Evolutionary conservation across 2,797 vertebrate genomes (phyloP), one percentile per base, ranked within the genome.

Genomic region (Rousettus madagascariensis): DNA sequence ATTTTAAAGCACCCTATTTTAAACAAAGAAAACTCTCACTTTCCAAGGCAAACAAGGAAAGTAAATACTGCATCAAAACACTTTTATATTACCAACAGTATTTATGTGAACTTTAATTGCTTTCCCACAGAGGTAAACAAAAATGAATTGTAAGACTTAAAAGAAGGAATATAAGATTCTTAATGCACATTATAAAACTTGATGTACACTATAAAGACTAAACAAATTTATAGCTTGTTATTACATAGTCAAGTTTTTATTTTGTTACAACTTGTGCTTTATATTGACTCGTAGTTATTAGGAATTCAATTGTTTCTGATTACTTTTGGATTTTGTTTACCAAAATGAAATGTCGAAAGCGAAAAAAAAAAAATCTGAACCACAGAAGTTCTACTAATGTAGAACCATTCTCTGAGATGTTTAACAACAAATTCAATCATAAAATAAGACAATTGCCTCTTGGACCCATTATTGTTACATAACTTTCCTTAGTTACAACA

Each of bases 21-120:
- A 46, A 91, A 89, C 83, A 92, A 93, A 87, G 55, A 69, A 89
- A 96, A 86, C 59, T 69, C 66, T 82, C 43, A 82, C 65, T 86
- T 93, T 90, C 36, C 53, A 89, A 33, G 38, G 46, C 38, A 95
- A 91, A 77, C 5, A 65, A 89, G 10, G 41, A 63, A 71, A 96
- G 55, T 69, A 74, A 92, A 82, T 43, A 68, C 3, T 24, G 0
- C 33, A 80, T 55, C 30, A 66, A 74, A 96, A 86, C 17, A 69
- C 33, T 87, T 86, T 86, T 53, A 49, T 71, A 72, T 24, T 79
- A 68, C 63, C 65, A 61, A 8, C 7, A 15, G 49, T 55, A 91
- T 68, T 79, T 75, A 84, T 16, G 6, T 69, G 20, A 84, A 86
- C 38, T 75, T 89, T 77, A 88, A 87, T 33, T 88, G 46, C 28